Base-by-base conservation (phyloP, 2,797 vertebrate species). In the Morelia viridis region DNA sequence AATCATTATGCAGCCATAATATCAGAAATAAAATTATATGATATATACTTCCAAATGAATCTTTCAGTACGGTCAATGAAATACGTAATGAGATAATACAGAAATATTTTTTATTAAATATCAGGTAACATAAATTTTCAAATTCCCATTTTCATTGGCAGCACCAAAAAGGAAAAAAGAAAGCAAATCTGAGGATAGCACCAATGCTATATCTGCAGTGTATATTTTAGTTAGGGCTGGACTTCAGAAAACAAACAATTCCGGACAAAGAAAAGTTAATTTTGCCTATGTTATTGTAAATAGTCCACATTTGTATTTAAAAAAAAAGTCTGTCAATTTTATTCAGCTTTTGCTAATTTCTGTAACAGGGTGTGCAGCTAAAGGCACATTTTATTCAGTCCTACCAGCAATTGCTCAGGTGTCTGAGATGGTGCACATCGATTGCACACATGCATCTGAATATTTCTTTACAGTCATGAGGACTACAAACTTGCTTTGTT, bases 61-160 rank as follows among this genome's bases (percentile, higher is more conserved):
- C n/a, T 68, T 86, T 89, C 17, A 85, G 13, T 1, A 41, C 28
- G 22, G 41, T 35, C n/a, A 80, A 64, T 4, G 17, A 61, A 91
- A 88, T 50, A 89, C 84, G 90, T 22, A 35, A 88, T 0, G 11
- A 89, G 7, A 87, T 7, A 5, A 53, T 65, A 84, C 61, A n/a
- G 90, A 91, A 92, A 2, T 0, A 35, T 96, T 96, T 97, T 91
- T 92, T 83, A 96, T 95, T 96, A 95, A 96, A 96, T 93, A 95
- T 94, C 95, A 91, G 95, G 94, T 95, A 96, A 95, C 93, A 97
- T 97, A 97, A 96, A 97, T 97, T 96, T 93, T 96, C 89, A 90
- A 88, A 85, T 60, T 71, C 90, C 88, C 71, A n/a, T 76, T 87
- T 60, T 8, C 57, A 91, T 71, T 10, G 68, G 87, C 61, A 60